phyloP scores from a whole-genome alignment of 2,888 invertebrate species.

The Limnephilus rhombicus region DNA sequence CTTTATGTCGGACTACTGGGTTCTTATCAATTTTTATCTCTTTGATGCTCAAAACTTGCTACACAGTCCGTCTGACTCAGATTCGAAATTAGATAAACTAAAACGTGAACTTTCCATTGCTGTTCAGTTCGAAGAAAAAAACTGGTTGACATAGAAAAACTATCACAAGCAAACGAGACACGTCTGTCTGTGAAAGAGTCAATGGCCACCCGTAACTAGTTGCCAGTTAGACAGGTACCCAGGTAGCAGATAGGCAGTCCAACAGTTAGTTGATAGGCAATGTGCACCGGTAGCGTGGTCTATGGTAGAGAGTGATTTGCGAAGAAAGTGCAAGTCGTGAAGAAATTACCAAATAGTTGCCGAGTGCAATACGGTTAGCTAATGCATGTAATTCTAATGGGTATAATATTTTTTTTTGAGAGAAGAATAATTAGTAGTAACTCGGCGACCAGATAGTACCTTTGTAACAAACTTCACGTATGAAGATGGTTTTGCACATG shows the following conservation, averaged over 20 bases:
- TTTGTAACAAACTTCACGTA: no score
- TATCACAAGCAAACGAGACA: not conserved
- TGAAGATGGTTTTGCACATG: no score
- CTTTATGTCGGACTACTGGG: not conserved
- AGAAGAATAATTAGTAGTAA: not conserved
- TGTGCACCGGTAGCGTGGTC: not conserved
- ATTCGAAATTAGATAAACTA: not conserved
- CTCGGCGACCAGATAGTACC: not conserved
- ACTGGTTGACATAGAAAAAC: not conserved
- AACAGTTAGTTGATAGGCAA: not conserved
- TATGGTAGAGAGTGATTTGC: not conserved
- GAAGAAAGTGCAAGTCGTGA: conserved; percentile 1
- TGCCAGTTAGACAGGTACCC: not conserved
- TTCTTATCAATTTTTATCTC: not conserved
- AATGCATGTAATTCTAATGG: not conserved
- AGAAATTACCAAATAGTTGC: not conserved
- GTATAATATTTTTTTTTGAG: not conserved
- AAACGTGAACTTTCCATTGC: not conserved
- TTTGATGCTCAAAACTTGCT: not conserved
- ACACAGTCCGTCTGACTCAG: not conserved
- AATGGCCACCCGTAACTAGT: not conserved
- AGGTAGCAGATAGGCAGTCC: not conserved
- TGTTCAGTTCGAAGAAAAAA: not conserved
- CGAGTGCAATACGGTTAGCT: not conserved
- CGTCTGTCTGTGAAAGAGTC: not conserved